Evolutionary conservation across 2,888 invertebrate species (phyloP).

Genomic region (Zaprionus obscuricornis): DNA sequence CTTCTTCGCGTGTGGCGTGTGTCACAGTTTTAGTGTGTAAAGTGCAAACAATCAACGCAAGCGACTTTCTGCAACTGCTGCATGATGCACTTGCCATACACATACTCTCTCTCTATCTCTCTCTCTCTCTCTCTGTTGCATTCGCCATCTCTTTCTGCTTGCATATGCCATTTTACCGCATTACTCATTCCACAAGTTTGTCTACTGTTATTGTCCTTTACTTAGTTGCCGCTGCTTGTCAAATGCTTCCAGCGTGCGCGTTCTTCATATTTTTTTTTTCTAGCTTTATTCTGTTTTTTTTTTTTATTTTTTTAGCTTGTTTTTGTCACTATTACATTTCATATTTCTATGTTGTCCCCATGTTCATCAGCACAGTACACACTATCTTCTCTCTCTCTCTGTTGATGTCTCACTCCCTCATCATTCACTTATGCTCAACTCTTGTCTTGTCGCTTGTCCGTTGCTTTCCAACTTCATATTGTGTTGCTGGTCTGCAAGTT

Average conservation of each 20-base stretch:
- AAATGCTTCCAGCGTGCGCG: conserved; percentile 49
- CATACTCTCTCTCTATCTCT: not conserved
- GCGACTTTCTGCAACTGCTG: conserved; percentile 66
- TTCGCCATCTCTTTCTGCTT: not conserved
- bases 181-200: conserved; percentile 32
- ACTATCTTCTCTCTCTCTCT: not conserved
- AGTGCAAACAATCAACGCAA: conserved; percentile 75
- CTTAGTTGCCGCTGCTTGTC: conserved; percentile 54
- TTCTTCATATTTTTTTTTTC: not conserved
- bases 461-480: conserved; percentile 19
- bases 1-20: conserved; percentile 36
- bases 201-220: conserved; percentile 35
- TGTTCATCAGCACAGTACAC: not conserved
- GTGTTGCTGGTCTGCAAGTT: conserved; percentile 10
- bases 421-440: too few relatives aligned
- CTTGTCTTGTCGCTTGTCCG: too few relatives aligned
- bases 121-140: not conserved
- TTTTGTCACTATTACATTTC: conserved; percentile 73
- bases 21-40: conserved; percentile 67
- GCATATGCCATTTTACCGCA: conserved; percentile 10
- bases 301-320: conserved; percentile 55
- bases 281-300: too few relatives aligned
- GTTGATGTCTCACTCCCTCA: not conserved
- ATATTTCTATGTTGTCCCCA: conserved; percentile 53
- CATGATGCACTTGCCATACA: conserved; percentile 34